Conservation (phyloP, 1,140 invertebrate species). For the Lordiphosa mommai region DNA sequence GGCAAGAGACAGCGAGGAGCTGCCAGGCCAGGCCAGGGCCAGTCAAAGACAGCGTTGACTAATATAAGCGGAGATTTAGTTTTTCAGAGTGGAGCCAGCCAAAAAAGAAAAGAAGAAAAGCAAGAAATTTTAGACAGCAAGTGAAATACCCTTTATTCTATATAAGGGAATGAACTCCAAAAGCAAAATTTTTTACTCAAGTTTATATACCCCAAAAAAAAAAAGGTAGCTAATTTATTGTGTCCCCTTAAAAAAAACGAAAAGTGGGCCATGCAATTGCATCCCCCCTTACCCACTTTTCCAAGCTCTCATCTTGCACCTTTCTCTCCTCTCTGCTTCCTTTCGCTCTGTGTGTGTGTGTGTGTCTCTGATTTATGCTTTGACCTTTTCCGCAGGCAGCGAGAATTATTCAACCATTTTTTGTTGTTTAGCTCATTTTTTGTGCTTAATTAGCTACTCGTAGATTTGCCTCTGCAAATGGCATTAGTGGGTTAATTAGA, state of each 20-base stretch:
- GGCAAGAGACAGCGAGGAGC: constrained; percentile 7
- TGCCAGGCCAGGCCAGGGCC: constrained; percentile 36
- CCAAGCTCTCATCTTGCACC: not conserved
- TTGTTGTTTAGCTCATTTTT: constrained; percentile 13
- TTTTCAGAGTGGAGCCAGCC: not conserved
- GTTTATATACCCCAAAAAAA: not conserved
- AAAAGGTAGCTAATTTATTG: not conserved
- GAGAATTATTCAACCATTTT: constrained; percentile 35
- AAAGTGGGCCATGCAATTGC: constrained; percentile 68
- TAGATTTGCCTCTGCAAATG: constrained; percentile 44
- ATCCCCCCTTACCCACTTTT: no score
- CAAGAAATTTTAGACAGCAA: not conserved
- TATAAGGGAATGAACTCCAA: no score
- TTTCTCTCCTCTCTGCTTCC: not conserved
- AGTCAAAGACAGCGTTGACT: constrained; percentile 58
- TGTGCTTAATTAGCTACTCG: constrained; percentile 66
- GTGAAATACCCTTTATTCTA: not conserved
- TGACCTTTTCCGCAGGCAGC: constrained; percentile 71
- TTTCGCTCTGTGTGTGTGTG: not conserved
- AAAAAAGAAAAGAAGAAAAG: not conserved
- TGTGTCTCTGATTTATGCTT: constrained; percentile 62
- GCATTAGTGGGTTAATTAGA: constrained; percentile 72
- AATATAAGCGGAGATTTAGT: constrained; percentile 58
- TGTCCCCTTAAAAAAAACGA: not conserved
- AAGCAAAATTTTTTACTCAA: no score